Conservation (phyloP, 2,797 vertebrate genomes). For the Agapornis canus region DNA sequence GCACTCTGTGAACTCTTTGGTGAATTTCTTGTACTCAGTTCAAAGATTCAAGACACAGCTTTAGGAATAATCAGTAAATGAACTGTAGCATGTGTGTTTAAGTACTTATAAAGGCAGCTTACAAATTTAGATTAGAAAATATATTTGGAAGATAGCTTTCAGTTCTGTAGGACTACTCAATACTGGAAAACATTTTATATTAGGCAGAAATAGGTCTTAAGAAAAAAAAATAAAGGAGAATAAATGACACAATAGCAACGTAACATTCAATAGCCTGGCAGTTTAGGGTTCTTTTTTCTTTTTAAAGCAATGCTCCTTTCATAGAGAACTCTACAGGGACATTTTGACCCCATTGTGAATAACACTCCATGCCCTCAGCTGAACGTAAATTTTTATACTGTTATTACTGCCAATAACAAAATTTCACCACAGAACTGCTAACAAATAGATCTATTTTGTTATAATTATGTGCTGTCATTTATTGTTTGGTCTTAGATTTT, state of each 20-base stretch:
- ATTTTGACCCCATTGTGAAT: neutral
- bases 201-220: neutral
- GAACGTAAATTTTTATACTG: neutral
- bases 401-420: constrained; percentile 9
- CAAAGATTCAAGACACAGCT: neutral
- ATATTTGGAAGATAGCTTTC: constrained; percentile 17
- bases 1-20: neutral
- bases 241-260: neutral
- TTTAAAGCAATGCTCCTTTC: neutral
- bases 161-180: neutral
- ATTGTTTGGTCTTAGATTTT: constrained; percentile 7
- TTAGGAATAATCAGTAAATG: neutral
- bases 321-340: neutral
- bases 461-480: constrained; percentile 15
- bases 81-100: neutral
- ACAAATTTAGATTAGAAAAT: neutral
- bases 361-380: neutral
- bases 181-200: neutral
- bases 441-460: neutral
- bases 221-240: neutral
- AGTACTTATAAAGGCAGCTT: neutral
- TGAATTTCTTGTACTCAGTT: neutral
- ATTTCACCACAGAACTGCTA: neutral
- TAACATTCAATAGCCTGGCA: neutral
- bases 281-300: neutral